A percentile compares a stretch with the other conserved stretches of the same genome.
Conservation (phyloP, 2,113 vertebrate genomes). For the Gadus chalcogrammus region DNA sequence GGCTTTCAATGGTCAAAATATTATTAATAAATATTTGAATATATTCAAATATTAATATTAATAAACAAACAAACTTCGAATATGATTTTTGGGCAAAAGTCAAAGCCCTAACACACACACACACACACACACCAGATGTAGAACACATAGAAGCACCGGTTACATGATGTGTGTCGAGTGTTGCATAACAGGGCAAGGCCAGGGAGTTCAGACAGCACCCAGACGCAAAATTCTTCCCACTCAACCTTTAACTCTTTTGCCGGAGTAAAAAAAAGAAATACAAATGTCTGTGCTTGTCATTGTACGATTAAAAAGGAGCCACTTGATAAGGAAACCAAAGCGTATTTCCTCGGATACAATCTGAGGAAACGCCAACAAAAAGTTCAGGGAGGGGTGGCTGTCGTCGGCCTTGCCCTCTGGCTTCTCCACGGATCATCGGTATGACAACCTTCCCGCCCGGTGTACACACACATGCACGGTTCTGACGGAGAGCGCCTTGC, state of each 20-base stretch:
- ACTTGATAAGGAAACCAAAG: not conserved
- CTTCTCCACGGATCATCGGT: constrained; percentile 16
- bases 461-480: constrained; percentile 38
- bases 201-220: constrained; percentile 50
- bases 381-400: not conserved
- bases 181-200: constrained; percentile 45
- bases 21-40: no score
- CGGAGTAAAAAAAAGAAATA: constrained; percentile 9
- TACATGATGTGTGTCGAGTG: constrained; percentile 27
- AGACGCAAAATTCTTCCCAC: constrained; percentile 45
- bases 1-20: no score
- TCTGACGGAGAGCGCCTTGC: constrained; percentile 28
- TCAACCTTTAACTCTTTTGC: constrained; percentile 49
- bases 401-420: constrained; percentile 2
- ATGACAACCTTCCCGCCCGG: constrained; percentile 12
- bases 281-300: constrained; percentile 17
- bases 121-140: no score
- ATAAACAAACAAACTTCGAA: no score
- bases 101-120: no score
- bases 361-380: not conserved
- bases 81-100: no score
- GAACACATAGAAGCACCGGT: no score
- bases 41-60: no score
- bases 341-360: no score
- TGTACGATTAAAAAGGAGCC: constrained; percentile 26